Evolutionary conservation across 2,113 vertebrate species (phyloP), one percentile per base, ranked within the genome.

Genomic region (Rhizomys pruinosus): DNA sequence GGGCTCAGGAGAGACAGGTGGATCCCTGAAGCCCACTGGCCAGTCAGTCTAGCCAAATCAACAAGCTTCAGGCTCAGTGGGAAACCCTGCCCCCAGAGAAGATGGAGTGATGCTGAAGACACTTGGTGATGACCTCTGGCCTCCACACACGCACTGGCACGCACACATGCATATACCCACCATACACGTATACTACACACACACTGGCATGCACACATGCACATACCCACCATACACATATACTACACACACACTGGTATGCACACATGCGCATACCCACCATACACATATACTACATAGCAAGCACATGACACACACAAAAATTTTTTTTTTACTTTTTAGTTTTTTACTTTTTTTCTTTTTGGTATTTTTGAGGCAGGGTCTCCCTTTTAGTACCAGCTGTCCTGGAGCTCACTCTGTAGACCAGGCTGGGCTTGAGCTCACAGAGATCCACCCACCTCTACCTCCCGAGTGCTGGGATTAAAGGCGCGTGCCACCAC

Each of bases 201-300:
- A n/a, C 34, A 27, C n/a, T 6, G 3, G 7, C 34, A 39, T 6
- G 16, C 12, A n/a, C 12, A 27, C 0, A 32, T 3, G 11, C 32
- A 55, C 16, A 7, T 25, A 13, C 76, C 13, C 22, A 79, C 27
- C 27, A 27, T 80, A 13, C 37, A n/a, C 72, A 76, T 76, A 52
- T 52, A 76, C 34, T 12, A 80, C n/a, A 27, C n/a, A 13, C 7
- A 15, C 34, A 27, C n/a, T 6, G 3, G 7, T 20, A 39, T 6
- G 16, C 12, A n/a, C 12, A 27, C 0, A 32, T 3, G 11, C 32
- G n/a, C 16, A 7, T 25, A 13, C 76, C 13, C 22, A 79, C 27
- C 27, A 27, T 80, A 13, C 37, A n/a, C 72, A 76, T 76, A 52
- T 52, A 76, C 44, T 17, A 32, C 29, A 19, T 47, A 76, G 15